Base-by-base conservation (phyloP, 2,113 vertebrate genomes). In the Centropristis striata region DNA sequence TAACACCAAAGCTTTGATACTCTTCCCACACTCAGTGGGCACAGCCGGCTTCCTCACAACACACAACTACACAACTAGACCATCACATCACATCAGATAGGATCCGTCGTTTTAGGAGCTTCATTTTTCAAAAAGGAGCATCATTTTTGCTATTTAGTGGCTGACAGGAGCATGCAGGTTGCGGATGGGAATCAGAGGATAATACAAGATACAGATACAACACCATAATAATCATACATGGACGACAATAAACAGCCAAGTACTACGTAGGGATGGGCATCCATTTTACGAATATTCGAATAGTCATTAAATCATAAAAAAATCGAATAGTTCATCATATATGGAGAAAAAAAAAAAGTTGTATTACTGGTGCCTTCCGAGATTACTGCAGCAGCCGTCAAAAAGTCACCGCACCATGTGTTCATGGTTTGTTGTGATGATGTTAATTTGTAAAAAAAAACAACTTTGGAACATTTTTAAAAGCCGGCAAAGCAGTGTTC, bases 11-110 rank as follows among this genome's bases (percentile, higher is more conserved):
- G 72, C 85, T 88, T 78, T 70, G 81, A 67, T 75, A 21, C n/a
- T 71, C 87, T 71, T 85, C 88, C 88, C 78, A 91, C 87, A 86
- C 78, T 75, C 68, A 66, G 87, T 90, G 72, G 86, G 87, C 75
- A 80, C 77, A 73, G 74, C 74, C 59, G n/a, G 51, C 51, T 72
- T 78, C 75, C 70, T 79, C 64, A 55, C 67, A 54, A 60, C 9
- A 2, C 64, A 66, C 46, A 55, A 27, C 78, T 59, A 63, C 55
- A 57, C 63, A n/a, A n/a, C n/a, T n/a, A 65, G 8, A 61, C 44
- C 27, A 10, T n/a, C n/a, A n/a, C n/a, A n/a, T n/a, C n/a, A n/a
- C n/a, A 44, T 75, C 61, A 47, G n/a, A 77, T 2, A 36, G 20
- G 13, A 53, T 8, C 36, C 23, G 18, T 21, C 49, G 47, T 75